Percentiles rank a stretch among this genome's conserved stretches.
Evolutionary conservation across 2,888 invertebrate species (phyloP).

Genomic region (Aspidiotus destructor): DNA sequence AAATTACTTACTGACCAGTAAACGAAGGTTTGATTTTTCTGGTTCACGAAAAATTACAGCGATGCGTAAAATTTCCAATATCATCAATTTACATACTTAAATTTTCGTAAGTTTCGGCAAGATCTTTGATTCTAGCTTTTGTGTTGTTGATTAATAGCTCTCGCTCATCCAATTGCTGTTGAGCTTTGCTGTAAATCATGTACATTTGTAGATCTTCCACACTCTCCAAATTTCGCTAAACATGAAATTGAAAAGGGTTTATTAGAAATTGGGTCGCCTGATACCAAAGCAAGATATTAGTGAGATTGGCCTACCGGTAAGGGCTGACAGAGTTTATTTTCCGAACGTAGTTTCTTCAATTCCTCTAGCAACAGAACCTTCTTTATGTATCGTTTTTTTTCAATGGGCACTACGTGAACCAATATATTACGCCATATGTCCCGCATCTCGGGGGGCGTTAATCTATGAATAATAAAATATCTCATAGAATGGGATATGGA

Average conservation of each 20-base stretch:
- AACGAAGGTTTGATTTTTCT: background rate
- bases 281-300: background rate
- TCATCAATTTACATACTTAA: background rate
- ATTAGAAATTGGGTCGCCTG: background rate
- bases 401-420: slow-evolving; percentile 26
- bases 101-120: background rate
- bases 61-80: background rate
- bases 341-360: slow-evolving; percentile 19
- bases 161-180: background rate
- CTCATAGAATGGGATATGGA: background rate
- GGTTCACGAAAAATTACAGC: background rate
- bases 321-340: background rate
- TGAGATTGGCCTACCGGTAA: slow-evolving; percentile 1
- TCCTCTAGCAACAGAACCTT: slow-evolving; percentile 33
- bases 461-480: slow-evolving; percentile 13
- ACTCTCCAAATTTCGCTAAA: slow-evolving; percentile 11
- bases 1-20: background rate
- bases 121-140: slow-evolving; percentile 7
- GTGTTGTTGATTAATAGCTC: background rate
- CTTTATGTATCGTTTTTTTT: slow-evolving; percentile 27
- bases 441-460: slow-evolving; percentile 33
- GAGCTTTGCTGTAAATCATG: slow-evolving; percentile 6
- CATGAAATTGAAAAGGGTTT: background rate
- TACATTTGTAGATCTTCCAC: slow-evolving; percentile 10
- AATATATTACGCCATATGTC: slow-evolving; percentile 34